These are phyloP conservation scores for Hetaerina americana DNA, from an alignment of 1,140 invertebrate species.

Conservation along the genomic window DNA sequence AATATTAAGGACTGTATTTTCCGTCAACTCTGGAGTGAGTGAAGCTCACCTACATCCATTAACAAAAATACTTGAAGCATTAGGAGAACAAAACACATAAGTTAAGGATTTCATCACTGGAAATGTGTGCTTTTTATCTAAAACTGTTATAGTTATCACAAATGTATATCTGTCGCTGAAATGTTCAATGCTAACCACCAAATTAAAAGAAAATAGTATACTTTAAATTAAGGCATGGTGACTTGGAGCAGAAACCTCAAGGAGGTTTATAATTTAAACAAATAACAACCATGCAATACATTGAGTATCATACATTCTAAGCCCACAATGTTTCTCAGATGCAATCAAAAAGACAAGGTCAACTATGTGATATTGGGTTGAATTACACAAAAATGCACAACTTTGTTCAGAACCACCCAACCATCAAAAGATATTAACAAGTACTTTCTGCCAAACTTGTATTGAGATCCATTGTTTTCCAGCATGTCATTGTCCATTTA, in stretches of 20 bases:
- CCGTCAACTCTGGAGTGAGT: too few relatives aligned
- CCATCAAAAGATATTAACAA: neutral
- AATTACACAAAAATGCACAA: neutral
- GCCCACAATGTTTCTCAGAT: neutral
- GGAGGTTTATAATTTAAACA: neutral
- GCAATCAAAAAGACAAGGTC: neutral
- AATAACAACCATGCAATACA: neutral
- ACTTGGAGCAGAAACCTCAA: neutral
- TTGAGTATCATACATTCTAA: neutral
- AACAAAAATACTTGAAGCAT: too few relatives aligned
- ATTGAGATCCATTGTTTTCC: neutral
- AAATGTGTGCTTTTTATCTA: neutral
- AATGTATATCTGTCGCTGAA: neutral
- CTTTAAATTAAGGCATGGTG: neutral
- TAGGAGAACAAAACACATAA: too few relatives aligned
- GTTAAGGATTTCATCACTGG: neutral
- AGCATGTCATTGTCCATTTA: neutral
- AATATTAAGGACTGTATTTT: too few relatives aligned
- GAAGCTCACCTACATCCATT: too few relatives aligned
- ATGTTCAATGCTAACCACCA: neutral
- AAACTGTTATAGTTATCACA: neutral
- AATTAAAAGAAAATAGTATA: neutral
- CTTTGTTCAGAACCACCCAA: neutral
- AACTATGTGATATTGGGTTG: neutral
- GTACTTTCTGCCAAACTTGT: neutral